phyloP scores from a whole-genome alignment of 2,888 invertebrate species.

The Agyllia agylla region DNA sequence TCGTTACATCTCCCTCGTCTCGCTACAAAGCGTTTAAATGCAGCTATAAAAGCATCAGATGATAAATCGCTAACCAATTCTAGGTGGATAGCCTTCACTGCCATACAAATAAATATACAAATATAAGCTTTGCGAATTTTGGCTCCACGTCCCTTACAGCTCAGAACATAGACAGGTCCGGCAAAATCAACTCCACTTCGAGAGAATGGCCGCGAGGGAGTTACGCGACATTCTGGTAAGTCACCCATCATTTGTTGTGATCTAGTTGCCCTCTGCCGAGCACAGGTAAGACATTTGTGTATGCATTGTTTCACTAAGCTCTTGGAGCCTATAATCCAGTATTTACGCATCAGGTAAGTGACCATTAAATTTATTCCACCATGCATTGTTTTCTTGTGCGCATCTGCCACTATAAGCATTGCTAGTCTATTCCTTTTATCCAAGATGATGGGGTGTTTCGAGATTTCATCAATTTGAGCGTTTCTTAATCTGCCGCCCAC shows the following conservation, averaged over 20 bases:
- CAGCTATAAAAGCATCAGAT: slow-evolving; percentile 32
- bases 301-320: slow-evolving; percentile 45
- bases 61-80: slow-evolving; percentile 39
- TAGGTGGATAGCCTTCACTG: slow-evolving; percentile 53
- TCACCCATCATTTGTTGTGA: slow-evolving; percentile 25
- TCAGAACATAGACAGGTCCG: slow-evolving; percentile 38
- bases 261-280: slow-evolving; percentile 40
- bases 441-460: slow-evolving; percentile 68
- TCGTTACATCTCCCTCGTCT: slow-evolving; percentile 46
- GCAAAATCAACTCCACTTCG: slow-evolving; percentile 59
- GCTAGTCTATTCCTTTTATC: slow-evolving; percentile 54
- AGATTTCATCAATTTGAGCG: slow-evolving; percentile 35
- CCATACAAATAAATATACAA: slow-evolving; percentile 57
- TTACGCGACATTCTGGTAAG: slow-evolving; percentile 19
- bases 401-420: slow-evolving; percentile 65
- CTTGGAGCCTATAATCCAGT: slow-evolving; percentile 75
- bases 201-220: slow-evolving; percentile 45
- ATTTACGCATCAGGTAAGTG: slow-evolving; percentile 66
- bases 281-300: slow-evolving; percentile 72
- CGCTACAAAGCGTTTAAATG: slow-evolving; percentile 42
- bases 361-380: slow-evolving; percentile 76
- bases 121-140: slow-evolving; percentile 50
- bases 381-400: slow-evolving; percentile 73
- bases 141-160: slow-evolving; percentile 8
- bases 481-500: slow-evolving; percentile 72